A percentile compares a stretch with the other conserved stretches of the same genome.
phyloP scores from a whole-genome alignment of 2,113 vertebrate genomes.

The Percopsis transmontana region DNA sequence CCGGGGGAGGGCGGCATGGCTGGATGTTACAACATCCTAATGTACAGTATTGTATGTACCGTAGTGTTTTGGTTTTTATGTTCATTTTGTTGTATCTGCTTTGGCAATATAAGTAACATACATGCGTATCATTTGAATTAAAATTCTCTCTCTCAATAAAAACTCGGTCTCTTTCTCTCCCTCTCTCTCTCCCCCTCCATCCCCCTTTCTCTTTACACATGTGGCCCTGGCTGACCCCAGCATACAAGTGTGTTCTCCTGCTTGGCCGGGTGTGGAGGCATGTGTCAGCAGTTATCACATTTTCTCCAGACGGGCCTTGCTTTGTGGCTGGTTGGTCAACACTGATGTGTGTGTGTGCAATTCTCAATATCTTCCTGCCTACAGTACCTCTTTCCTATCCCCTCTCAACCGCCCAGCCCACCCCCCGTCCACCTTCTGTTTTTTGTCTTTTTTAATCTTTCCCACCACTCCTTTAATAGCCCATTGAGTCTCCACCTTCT shows the following conservation, averaged over 20 bases:
- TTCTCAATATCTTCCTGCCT: slow-evolving; percentile 3
- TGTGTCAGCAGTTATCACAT: slow-evolving; percentile 67
- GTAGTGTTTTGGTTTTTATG: too few species aligned
- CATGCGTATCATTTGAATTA: too few species aligned
- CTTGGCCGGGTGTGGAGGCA: slow-evolving; percentile 60
- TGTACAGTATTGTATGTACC: too few species aligned
- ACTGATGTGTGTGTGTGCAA: slow-evolving; percentile 38
- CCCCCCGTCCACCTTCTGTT: slow-evolving; percentile 18
- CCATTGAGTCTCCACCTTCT: slow-evolving; percentile 50
- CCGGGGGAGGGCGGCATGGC: too few species aligned
- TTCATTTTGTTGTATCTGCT: too few species aligned
- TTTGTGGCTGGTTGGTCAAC: slow-evolving; percentile 45
- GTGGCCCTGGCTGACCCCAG: slow-evolving; percentile 36
- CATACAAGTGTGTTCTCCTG: slow-evolving; percentile 63
- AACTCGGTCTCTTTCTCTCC: too few species aligned
- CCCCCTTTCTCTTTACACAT: too few species aligned
- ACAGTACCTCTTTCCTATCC: background rate
- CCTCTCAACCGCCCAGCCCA: slow-evolving; percentile 24
- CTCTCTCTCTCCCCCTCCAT: too few species aligned
- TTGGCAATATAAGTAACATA: too few species aligned
- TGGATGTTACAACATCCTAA: too few species aligned
- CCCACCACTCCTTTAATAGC: slow-evolving; percentile 26
- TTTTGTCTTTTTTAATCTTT: background rate
- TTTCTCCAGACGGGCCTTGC: slow-evolving; percentile 52
- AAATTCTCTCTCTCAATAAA: too few species aligned